Conservation (phyloP, 1,140 invertebrate genomes). For the Lordiphosa collinella region DNA sequence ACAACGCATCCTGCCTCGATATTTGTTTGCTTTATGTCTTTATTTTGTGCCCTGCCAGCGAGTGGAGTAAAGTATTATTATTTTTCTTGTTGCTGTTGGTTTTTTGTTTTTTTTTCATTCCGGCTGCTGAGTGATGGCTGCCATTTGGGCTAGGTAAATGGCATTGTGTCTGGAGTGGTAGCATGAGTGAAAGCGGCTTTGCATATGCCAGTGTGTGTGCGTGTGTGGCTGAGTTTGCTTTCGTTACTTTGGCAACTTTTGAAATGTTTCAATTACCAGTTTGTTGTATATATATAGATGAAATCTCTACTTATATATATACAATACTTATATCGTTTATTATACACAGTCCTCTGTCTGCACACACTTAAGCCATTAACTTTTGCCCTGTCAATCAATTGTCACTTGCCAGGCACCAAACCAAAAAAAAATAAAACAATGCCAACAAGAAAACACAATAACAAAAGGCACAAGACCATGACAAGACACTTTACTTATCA, state of each 20-base stretch:
- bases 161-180: slow-evolving; percentile 10
- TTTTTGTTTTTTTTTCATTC: slow-evolving; percentile 9
- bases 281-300: slow-evolving; percentile 10
- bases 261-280: slow-evolving; percentile 66
- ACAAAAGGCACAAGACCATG: slow-evolving; percentile 52
- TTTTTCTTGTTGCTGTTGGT: slow-evolving; percentile 27
- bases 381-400: slow-evolving; percentile 70
- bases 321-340: slow-evolving; percentile 9
- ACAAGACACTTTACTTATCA: slow-evolving; percentile 50
- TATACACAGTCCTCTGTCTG: slow-evolving; percentile 13
- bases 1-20: slow-evolving; percentile 27
- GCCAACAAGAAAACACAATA: slow-evolving; percentile 26
- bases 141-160: slow-evolving; percentile 30
- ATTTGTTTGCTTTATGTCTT: slow-evolving; percentile 76
- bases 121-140: slow-evolving; percentile 53
- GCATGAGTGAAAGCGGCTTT: slow-evolving; percentile 48
- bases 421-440: slow-evolving; percentile 14
- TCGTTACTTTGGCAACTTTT: slow-evolving; percentile 32
- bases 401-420: slow-evolving; percentile 37
- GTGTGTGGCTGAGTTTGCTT: slow-evolving; percentile 22
- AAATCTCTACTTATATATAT: slow-evolving; percentile 2
- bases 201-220: slow-evolving; percentile 22
- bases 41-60: slow-evolving; percentile 57
- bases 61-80: slow-evolving; percentile 41
- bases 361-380: slow-evolving; percentile 61